A percentile compares a stretch with the other conserved stretches of the same genome.
Evolutionary conservation across 2,888 invertebrate species (phyloP).

Genomic region (Drosophila ustulata): DNA sequence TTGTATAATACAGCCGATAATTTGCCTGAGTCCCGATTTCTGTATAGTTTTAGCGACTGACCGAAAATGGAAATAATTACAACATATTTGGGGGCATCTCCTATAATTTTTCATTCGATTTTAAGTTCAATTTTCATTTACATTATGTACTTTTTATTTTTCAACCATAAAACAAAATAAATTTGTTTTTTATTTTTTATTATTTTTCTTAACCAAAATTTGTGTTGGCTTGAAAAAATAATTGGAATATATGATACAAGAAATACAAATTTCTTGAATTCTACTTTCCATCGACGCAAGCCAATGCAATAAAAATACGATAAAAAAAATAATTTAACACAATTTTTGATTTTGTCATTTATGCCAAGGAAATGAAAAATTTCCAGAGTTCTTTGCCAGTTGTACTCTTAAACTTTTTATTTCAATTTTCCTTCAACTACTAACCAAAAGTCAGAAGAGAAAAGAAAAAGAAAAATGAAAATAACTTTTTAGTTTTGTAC

Average conservation of each 20-base stretch:
- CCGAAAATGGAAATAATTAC: slow-evolving; percentile 85
- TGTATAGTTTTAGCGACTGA: slow-evolving; percentile 54
- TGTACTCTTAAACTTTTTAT: slow-evolving; percentile 80
- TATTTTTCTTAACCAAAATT: slow-evolving; percentile 24
- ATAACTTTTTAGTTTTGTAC: slow-evolving; percentile 66
- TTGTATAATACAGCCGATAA: slow-evolving; percentile 75
- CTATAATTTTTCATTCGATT: slow-evolving; percentile 82
- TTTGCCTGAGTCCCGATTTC: slow-evolving; percentile 64
- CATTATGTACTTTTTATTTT: slow-evolving; percentile 69
- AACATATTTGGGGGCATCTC: slow-evolving; percentile 85
- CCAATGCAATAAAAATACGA: slow-evolving; percentile 9
- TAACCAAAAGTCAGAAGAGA: slow-evolving; percentile 57
- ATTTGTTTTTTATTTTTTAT: slow-evolving; percentile 44
- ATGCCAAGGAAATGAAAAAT: slow-evolving; percentile 82
- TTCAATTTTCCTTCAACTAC: slow-evolving; percentile 60
- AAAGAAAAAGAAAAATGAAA: slow-evolving; percentile 41
- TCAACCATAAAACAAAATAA: slow-evolving; percentile 11
- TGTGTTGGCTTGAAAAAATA: slow-evolving; percentile 34
- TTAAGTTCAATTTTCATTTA: slow-evolving; percentile 63
- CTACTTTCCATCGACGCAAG: background rate
- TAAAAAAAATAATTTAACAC: slow-evolving; percentile 18
- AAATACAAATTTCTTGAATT: background rate
- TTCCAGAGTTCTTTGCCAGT: slow-evolving; percentile 85
- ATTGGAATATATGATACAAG: background rate
- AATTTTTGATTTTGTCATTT: slow-evolving; percentile 51